These are phyloP conservation scores for Palythoa grandiflora DNA, from an alignment of 92 coral and sea anemone species.

Conservation along the genomic window DNA sequence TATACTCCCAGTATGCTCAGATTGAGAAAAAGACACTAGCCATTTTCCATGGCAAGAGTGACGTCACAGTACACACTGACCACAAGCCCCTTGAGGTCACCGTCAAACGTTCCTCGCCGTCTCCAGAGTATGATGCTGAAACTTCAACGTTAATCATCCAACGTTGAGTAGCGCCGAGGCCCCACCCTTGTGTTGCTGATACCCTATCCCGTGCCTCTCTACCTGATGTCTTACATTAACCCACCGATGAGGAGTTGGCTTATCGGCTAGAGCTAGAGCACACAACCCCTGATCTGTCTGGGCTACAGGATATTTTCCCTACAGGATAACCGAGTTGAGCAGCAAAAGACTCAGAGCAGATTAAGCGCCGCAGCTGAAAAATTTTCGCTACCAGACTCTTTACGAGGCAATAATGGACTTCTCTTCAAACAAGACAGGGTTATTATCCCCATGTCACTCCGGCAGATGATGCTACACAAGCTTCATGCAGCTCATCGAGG, in stretches of 20 bases:
- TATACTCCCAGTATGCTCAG: too few relatives aligned
- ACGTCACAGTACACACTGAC: too few relatives aligned
- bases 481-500: constrained; percentile 75
- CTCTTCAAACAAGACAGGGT: constrained; percentile 22
- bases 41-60: too few relatives aligned
- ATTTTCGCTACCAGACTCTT: constrained; percentile 5
- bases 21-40: too few relatives aligned
- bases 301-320: neutral
- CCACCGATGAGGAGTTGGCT: constrained; percentile 3
- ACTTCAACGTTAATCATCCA: too few relatives aligned
- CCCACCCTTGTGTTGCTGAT: too few relatives aligned
- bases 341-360: too few relatives aligned
- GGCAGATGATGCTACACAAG: constrained; percentile 57
- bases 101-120: too few relatives aligned
- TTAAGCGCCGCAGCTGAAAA: neutral
- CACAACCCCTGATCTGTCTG: constrained; percentile 15
- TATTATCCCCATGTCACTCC: constrained; percentile 40
- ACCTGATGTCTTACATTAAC: neutral
- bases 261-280: constrained; percentile 9
- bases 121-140: too few relatives aligned
- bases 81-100: too few relatives aligned
- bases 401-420: constrained; percentile 33
- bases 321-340: neutral
- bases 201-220: neutral
- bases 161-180: too few relatives aligned